Percentiles rank a stretch among this genome's conserved stretches.
Conservation (phyloP, 2,113 vertebrate genomes). For the Diadophis punctatus region DNA sequence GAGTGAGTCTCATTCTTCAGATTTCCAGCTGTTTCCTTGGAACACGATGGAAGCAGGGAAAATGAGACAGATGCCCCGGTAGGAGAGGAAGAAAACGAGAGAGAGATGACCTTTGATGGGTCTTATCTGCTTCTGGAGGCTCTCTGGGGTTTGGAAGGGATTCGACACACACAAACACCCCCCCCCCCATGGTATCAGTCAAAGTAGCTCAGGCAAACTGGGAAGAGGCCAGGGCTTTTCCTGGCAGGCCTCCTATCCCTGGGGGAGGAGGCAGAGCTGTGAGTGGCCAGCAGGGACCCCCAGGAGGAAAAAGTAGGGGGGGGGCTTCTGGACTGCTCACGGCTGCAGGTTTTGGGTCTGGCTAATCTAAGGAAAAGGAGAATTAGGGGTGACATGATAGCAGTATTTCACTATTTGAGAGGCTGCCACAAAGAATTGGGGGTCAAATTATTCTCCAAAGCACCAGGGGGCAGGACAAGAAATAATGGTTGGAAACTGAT, state of each 20-base stretch:
- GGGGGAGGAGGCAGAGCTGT: neutral
- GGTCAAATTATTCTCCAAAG: too few species aligned
- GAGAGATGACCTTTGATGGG: neutral
- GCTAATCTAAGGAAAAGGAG: too few species aligned
- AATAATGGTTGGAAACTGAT: too few species aligned
- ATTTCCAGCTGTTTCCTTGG: neutral
- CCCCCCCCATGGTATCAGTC: neutral
- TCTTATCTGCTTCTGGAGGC: neutral
- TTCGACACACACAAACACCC: too few species aligned
- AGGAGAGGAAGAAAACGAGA: neutral
- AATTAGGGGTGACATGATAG: too few species aligned
- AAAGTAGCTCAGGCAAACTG: neutral
- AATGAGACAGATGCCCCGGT: neutral
- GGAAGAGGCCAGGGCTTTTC: neutral
- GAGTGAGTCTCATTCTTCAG: neutral
- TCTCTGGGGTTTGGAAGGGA: neutral
- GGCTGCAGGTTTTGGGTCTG: too few species aligned
- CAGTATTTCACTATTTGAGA: too few species aligned
- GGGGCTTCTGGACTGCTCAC: too few species aligned
- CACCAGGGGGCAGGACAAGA: too few species aligned
- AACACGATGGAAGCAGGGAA: neutral
- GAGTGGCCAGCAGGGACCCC: neutral
- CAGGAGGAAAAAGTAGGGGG: neutral
- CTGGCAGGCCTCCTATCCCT: accelerated
- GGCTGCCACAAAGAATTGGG: too few species aligned